A percentile compares a stretch with the other conserved stretches of the same genome.
These are phyloP conservation scores for Siderastrea siderea DNA, from an alignment of 92 coral and sea anemone species.

Conservation along the genomic window DNA sequence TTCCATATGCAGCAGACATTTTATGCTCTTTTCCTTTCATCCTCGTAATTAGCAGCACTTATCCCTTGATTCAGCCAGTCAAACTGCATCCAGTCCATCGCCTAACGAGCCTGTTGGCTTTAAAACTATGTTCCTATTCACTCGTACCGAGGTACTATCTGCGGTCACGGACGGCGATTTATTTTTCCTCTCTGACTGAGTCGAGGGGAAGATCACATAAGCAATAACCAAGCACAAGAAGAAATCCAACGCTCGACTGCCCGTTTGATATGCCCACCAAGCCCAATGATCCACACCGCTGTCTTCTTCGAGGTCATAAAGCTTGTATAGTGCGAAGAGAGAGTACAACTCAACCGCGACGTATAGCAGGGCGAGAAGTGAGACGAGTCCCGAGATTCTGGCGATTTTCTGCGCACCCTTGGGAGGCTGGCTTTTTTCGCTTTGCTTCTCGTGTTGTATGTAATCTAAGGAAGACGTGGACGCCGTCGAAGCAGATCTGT, in stretches of 20 bases:
- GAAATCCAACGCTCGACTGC: conserved; percentile 58
- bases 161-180: conserved; percentile 26
- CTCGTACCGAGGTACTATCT: conserved; percentile 19
- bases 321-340: conserved; percentile 72
- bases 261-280: conserved; percentile 84
- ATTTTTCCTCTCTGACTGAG: conserved; percentile 12
- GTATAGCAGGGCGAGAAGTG: conserved; percentile 63
- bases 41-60: too few species aligned
- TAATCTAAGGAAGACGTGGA: conserved; percentile 11
- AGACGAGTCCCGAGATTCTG: conserved; percentile 76
- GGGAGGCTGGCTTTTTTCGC: conserved; percentile 18
- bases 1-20: not conserved
- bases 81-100: conserved; percentile 26
- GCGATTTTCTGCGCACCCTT: conserved; percentile 75
- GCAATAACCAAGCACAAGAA: conserved; percentile 72
- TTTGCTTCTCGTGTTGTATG: not conserved
- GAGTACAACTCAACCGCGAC: conserved; percentile 71
- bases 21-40: not conserved
- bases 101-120: not conserved
- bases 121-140: conserved; percentile 1
- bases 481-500: conserved; percentile 3
- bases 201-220: conserved; percentile 79
- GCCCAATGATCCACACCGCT: conserved; percentile 78
- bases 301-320: conserved; percentile 55
- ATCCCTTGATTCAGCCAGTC: not conserved